phyloP scores from a whole-genome alignment of 2,113 vertebrate genomes.

The Calyptomena viridis region DNA sequence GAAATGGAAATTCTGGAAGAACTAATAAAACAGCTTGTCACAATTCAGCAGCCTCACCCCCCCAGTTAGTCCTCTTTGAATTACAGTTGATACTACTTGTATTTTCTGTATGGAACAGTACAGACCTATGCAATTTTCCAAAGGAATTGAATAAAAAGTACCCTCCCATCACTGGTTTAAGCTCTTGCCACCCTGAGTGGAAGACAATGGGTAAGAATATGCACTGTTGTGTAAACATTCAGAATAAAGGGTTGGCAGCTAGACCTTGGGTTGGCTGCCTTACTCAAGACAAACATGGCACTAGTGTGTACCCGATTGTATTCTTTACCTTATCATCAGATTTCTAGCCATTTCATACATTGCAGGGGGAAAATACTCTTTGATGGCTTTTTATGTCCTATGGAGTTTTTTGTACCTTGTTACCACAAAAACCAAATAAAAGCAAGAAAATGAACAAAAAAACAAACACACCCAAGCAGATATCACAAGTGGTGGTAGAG shows the following conservation, averaged over 20 bases:
- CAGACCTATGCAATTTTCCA: slow-evolving; percentile 1
- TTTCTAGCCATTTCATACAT: not conserved
- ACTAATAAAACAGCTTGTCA: not conserved
- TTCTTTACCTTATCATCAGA: not conserved
- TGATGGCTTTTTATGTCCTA: not conserved
- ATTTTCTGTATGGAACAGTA: not conserved
- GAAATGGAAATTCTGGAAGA: not conserved
- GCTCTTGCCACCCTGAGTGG: not conserved
- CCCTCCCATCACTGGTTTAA: not conserved
- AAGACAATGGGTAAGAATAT: not conserved
- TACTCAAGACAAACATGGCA: not conserved
- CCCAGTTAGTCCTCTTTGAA: not conserved
- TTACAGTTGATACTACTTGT: not conserved
- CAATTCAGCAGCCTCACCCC: not conserved
- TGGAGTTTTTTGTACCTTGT: not conserved
- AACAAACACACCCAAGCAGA: not conserved
- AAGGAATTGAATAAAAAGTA: slow-evolving; percentile 5
- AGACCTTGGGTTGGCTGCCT: not conserved
- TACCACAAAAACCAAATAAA: not conserved
- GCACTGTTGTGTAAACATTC: not conserved
- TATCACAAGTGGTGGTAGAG: not conserved
- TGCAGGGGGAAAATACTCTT: not conserved
- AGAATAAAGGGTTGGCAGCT: not conserved
- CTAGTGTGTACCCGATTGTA: not conserved
- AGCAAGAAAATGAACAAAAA: not conserved